Percentiles rank a stretch among this genome's conserved stretches.
Conservation (phyloP, 2,797 vertebrate genomes). For the Coranthus polyacanthus region DNA sequence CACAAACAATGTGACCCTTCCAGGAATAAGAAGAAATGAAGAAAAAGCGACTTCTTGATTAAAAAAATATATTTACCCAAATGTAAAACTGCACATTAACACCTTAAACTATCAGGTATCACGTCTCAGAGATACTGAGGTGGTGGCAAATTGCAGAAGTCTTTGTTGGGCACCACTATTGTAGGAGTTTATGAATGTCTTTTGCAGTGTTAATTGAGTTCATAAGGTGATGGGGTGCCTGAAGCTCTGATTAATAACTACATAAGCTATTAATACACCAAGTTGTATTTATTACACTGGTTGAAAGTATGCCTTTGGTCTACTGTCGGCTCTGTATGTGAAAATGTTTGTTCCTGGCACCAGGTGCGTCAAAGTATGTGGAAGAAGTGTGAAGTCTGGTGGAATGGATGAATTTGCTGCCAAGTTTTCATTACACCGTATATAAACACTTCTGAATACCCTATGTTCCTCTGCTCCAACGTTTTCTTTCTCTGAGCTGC, state of each 20-base stretch:
- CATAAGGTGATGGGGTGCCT: neutral
- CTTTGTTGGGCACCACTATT: neutral
- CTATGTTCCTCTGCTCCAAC: constrained; percentile 16
- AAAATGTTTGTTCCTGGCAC: constrained; percentile 24
- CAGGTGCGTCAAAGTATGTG: neutral
- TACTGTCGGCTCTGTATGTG: neutral
- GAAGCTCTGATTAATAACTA: neutral
- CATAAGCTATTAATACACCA: neutral
- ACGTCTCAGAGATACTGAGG: neutral
- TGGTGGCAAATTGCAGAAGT: neutral
- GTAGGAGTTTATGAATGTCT: neutral
- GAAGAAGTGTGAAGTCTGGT: constrained; percentile 28
- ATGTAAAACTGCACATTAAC: no score
- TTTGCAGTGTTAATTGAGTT: neutral
- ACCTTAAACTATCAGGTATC: neutral
- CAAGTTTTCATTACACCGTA: constrained; percentile 25
- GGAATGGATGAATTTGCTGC: constrained; percentile 6
- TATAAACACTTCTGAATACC: constrained; percentile 23
- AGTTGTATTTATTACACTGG: neutral
- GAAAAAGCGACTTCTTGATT: neutral
- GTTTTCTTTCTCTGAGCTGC: neutral
- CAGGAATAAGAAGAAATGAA: no score
- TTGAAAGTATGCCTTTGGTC: neutral
- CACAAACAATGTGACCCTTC: no score
- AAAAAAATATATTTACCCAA: no score